Evolutionary conservation across 2,888 invertebrate species (phyloP), one percentile per base, ranked within the genome.

Genomic region (Caenorhabditis zanzibari): DNA sequence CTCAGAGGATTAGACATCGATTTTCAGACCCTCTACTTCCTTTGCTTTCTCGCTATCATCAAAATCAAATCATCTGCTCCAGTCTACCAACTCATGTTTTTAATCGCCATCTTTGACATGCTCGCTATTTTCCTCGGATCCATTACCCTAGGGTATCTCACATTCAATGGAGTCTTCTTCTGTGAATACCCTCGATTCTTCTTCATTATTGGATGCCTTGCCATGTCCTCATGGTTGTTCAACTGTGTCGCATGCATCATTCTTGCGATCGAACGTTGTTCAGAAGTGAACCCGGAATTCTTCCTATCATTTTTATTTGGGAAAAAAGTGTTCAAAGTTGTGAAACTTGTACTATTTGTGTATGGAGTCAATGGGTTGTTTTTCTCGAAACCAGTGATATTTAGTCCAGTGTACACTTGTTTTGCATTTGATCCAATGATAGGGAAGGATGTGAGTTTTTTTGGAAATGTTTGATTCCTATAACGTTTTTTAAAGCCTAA

Each of bases 81-180:
- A 16, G 28, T 49, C 3, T 80, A 66, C 35, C 41, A 80, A 58
- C 58, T 80, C 38, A 80, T 80, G 63, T 44, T 63, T 9, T 16
- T 32, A 10, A 38, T 74, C 0, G 14, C 74, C 0, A 49, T 76
- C 6, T 76, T 49, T 9, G 76, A 76, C 38, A 56, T 76, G 16
- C 10, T 38, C 7, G 41, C 76, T 4, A 54, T 76, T 22, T 24
- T 38, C 24, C n/a, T 59, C 19, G 56, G 56, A 7, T 76, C 76
- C 1, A 24, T 76, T n/a, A 41, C 26, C n/a, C 47, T 54, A 7
- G 76, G 68, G 14, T 47, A n/a, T 19, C 38, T 68, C 22, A 35
- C 22, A 0, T 28, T 49, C 1, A 24, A n/a, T 7, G 76, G 68
- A 49, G n/a, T 41, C 2, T 35, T 32, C 4, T 76, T 35, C 38